Evolutionary conservation across 2,888 invertebrate genomes (phyloP), one percentile per base, ranked within the genome.

Genomic region (Molorchus minor): DNA sequence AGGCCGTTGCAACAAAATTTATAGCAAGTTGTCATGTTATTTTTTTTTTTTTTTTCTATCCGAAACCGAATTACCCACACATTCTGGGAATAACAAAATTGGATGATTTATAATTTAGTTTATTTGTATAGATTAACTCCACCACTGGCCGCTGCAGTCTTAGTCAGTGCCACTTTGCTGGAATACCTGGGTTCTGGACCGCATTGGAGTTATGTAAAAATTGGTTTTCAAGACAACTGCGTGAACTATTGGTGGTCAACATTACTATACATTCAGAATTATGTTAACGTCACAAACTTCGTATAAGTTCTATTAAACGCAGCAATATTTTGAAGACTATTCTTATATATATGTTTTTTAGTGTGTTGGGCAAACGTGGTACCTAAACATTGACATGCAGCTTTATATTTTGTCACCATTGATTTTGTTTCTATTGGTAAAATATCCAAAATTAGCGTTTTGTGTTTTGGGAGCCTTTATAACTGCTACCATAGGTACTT

Each of bases 321-420:
- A n/a, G n/a, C n/a, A n/a, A n/a, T n/a, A n/a, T n/a, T n/a, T n/a
- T 35, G n/a, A 8, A 33, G 10, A 15, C 5, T 10, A 19, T 41
- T 41, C 19, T 19, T 12, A 17, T 17, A 20, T 7, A 41, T 20
- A 17, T 47, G 4, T 36, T 44, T 69, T 69, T 51, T 40, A 74
- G 74, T 86, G 86, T 68, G 71, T 85, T 21, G 79, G 79, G 17
- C 85, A 85, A 67, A 81, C 84, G 0, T 86, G 86, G 86, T 86
- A 86, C 67, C 72, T 86, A 35, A 80, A 84, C 2, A 83, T 85
- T 7, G 86, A 86, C 65, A 85, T 85, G 73, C 86, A 86, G 70
- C 70, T 86, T 19, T 86, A 83, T 68, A 76, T 84, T 65, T 59
- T 85, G 7, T 67, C 74, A 1, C 73, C 86, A 2, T 60, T 85